Evolutionary conservation across 2,888 invertebrate genomes (phyloP).

Genomic region (Desoria tigrina): DNA sequence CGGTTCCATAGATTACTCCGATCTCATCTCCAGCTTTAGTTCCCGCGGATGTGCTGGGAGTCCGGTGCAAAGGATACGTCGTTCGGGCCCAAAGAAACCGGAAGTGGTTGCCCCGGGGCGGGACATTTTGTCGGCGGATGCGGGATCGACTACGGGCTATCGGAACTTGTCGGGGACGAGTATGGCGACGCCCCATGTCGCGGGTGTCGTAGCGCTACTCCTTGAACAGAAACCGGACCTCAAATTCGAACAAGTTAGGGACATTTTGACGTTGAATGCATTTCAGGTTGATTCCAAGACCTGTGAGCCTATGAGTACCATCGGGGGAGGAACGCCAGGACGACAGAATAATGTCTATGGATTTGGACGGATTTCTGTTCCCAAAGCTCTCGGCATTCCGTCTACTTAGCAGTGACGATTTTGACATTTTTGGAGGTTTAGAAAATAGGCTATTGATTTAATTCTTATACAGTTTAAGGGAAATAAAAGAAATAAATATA

Average conservation of each 20-base stretch:
- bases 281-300: not conserved
- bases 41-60: not conserved
- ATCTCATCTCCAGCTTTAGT: not conserved
- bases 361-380: slow-evolving; percentile 1
- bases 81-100: not conserved
- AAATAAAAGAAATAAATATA: no score
- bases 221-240: not conserved
- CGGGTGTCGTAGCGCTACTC: not conserved
- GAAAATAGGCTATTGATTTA: no score
- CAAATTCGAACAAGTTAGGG: not conserved
- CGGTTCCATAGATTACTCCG: not conserved
- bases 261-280: not conserved
- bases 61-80: not conserved
- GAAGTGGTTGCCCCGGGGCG: slow-evolving; percentile 5
- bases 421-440: no score
- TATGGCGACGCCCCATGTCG: slow-evolving; percentile 11
- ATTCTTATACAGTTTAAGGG: no score
- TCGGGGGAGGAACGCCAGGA: not conserved
- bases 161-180: not conserved
- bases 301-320: no score
- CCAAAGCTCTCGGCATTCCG: slow-evolving; percentile 1
- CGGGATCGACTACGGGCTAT: not conserved
- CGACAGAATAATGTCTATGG: not conserved
- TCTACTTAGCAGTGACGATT: no score
- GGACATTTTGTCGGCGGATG: not conserved